These are phyloP conservation scores for Chlorops oryzae DNA, from an alignment of 1,140 invertebrate species.

Conservation along the genomic window DNA sequence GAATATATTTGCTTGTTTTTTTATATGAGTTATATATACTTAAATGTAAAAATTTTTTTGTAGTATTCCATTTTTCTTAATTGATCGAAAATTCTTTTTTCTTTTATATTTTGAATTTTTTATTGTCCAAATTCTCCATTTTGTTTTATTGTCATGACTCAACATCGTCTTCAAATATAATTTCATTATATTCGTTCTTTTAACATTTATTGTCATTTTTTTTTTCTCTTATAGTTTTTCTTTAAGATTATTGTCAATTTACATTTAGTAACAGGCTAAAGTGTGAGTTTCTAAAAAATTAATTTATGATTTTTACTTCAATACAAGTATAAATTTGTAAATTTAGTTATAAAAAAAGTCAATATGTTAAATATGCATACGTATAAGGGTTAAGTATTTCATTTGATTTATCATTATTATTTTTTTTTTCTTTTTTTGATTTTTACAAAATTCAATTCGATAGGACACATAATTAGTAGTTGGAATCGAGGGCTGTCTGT, in stretches of 20 bases:
- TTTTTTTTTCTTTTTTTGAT: slow-evolving; percentile 7
- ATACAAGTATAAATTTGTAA: too few relatives aligned
- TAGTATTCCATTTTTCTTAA: not conserved
- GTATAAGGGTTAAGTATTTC: too few relatives aligned
- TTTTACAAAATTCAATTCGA: slow-evolving; percentile 7
- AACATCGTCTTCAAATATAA: slow-evolving; percentile 30
- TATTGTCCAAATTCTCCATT: too few relatives aligned
- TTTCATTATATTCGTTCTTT: slow-evolving; percentile 19
- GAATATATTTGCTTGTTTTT: not conserved
- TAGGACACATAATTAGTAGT: too few relatives aligned
- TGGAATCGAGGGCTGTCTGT: too few relatives aligned
- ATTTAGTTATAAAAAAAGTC: too few relatives aligned
- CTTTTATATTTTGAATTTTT: not conserved
- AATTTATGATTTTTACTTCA: too few relatives aligned
- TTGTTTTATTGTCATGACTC: slow-evolving; percentile 5
- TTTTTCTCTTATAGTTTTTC: not conserved
- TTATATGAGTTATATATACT: not conserved
- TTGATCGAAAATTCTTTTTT: not conserved
- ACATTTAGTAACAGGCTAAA: slow-evolving; percentile 24
- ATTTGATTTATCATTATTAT: too few relatives aligned
- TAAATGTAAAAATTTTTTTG: not conserved
- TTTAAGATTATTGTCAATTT: not conserved
- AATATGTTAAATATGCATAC: too few relatives aligned
- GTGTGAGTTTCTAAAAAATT: too few relatives aligned
- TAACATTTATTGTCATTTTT: slow-evolving; percentile 12